Base-by-base conservation (phyloP, 1,140 invertebrate genomes). In the Onthophagus taurus region DNA sequence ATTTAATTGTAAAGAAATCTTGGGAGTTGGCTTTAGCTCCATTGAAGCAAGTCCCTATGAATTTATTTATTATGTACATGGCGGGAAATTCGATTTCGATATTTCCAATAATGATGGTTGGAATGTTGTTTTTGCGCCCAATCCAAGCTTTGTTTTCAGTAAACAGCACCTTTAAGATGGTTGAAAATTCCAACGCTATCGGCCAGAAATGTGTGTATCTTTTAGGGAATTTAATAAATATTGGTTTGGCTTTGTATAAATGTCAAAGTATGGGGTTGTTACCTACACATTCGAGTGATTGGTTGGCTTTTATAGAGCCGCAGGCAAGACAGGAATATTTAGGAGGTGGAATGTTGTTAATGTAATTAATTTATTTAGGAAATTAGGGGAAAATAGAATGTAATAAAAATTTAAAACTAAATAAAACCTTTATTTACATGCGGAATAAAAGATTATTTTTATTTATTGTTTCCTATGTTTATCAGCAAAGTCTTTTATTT, bases 51-150 rank as follows among this genome's bases (percentile, higher is more conserved):
- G 83, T 98, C 21, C 95, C 96, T 3, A 99, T 99, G 96, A 99
- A 99, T 69, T 68, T 99, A 13, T 96, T 99, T 59, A 94, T 99
- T 33, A 96, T 98, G 90, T 99, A 97, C 66, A 99, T 99, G 96
- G 89, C 95, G 43, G 96, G 95, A 24, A 97, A 93, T 67, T 95
- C 94, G 0, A 97, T 99, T 57, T 97, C 93, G 1, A 97, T 99
- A 51, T 98, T 99, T 60, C 96, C 96, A 2, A 98, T 99, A n/a
- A 99, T 99, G 96, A 99, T 99, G 95, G 91, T 99, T 13, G 92
- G 92, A 24, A 99, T 99, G 96, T 78, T 98, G 62, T 87, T 97
- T 49, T 84, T 97, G 46, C 72, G 92, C 51, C 94, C 94, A 11
- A 81, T 99, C 2, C 95, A 98, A 69, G 91, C 94, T 6, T 71